Percentiles rank a stretch among this genome's conserved stretches.
Evolutionary conservation across 1,140 invertebrate species (phyloP).

Genomic region (Aleiodes sp.): DNA sequence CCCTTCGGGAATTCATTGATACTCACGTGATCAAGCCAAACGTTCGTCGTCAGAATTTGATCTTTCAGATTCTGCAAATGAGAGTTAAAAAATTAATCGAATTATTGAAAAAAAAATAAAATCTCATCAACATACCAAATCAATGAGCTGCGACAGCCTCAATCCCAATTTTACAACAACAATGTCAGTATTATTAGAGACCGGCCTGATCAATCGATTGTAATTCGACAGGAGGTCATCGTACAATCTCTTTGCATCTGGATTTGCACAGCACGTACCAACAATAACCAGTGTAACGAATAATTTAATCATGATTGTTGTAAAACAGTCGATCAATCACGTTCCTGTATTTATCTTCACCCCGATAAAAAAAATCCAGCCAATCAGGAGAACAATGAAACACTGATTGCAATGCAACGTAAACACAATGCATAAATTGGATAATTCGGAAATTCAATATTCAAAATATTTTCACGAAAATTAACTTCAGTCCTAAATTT

Average conservation of each 20-base stretch:
- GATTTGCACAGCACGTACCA: conserved; percentile 71
- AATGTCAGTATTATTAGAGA: conserved; percentile 92
- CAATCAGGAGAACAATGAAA: no score
- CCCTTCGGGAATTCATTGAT: no score
- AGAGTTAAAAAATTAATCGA: conserved; percentile 48
- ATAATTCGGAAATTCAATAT: no score
- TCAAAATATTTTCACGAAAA: no score
- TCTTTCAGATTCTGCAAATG: conserved; percentile 91
- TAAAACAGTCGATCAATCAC: no score
- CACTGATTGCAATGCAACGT: no score
- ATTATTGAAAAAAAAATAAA: background rate
- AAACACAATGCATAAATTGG: no score
- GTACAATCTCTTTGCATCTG: conserved; percentile 91
- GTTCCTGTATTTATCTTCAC: background rate
- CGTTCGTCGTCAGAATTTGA: conserved; percentile 95
- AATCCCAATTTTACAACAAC: conserved; percentile 92
- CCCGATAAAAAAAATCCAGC: background rate
- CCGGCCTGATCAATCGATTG: conserved; percentile 93
- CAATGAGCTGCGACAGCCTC: conserved; percentile 93
- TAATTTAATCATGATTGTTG: conserved; percentile 45
- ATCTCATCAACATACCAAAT: conserved; percentile 75
- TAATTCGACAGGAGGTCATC: conserved; percentile 96
- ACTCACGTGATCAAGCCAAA: conserved; percentile 95
- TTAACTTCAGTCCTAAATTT: no score
- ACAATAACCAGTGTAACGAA: conserved; percentile 40